A percentile compares a stretch with the other conserved stretches of the same genome.
Conservation (phyloP, 35 echinoderm and acorn worm species). For the Holothuria glaberrima region DNA sequence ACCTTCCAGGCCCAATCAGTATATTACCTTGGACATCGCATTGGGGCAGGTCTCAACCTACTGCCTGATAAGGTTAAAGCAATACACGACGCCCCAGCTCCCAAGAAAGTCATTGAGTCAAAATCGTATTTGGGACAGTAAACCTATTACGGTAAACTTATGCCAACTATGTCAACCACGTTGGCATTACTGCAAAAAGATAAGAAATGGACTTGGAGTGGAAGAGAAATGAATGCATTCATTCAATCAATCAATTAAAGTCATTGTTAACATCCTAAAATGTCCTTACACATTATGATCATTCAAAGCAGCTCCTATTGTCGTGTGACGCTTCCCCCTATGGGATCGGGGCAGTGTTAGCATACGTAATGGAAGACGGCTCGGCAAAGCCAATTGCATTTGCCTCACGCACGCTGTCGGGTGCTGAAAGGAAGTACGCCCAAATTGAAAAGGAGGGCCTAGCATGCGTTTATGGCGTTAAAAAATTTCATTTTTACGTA, state of each 20-base stretch:
- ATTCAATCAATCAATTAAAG: too few relatives aligned
- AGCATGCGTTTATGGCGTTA: slow-evolving; percentile 52
- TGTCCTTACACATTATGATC: too few relatives aligned
- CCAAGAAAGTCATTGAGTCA: too few relatives aligned
- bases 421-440: slow-evolving; percentile 64
- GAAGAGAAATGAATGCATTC: too few relatives aligned
- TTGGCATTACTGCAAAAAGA: too few relatives aligned
- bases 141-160: too few relatives aligned
- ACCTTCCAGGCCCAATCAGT: too few relatives aligned
- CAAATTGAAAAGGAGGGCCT: slow-evolving; percentile 71
- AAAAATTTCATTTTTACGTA: slow-evolving; percentile 70
- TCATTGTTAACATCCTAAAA: slow-evolving; percentile 36
- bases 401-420: slow-evolving; percentile 60
- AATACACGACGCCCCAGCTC: too few relatives aligned
- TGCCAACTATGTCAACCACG: too few relatives aligned
- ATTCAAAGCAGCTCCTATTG: slow-evolving; percentile 47
- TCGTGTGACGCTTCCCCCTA: slow-evolving; percentile 65
- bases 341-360: slow-evolving; percentile 62
- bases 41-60: slow-evolving; percentile 50
- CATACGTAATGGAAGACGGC: slow-evolving; percentile 42
- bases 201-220: too few relatives aligned
- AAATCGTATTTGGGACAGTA: too few relatives aligned
- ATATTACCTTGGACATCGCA: too few relatives aligned
- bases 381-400: slow-evolving; percentile 58
- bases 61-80: slow-evolving; percentile 10